These are phyloP conservation scores for Nycticorax nycticorax DNA, from an alignment of 2,113 vertebrate species.

Conservation along the genomic window DNA sequence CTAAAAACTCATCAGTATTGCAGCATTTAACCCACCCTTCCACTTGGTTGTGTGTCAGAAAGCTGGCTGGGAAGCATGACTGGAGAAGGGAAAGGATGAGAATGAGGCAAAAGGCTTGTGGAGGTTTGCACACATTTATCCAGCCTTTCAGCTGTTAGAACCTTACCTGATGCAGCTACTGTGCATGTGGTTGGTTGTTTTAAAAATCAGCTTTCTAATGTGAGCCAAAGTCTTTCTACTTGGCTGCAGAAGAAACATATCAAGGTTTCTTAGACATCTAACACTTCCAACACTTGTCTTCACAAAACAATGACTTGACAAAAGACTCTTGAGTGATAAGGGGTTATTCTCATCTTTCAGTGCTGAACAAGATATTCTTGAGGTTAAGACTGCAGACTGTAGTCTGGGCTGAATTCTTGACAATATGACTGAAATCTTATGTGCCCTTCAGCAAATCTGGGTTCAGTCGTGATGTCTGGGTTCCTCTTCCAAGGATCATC, in stretches of 20 bases:
- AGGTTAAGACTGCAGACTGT: neutral
- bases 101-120: neutral
- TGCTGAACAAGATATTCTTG: neutral
- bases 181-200: neutral
- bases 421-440: neutral
- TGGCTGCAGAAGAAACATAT: neutral
- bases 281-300: neutral
- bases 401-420: neutral
- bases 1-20: neutral
- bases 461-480: neutral
- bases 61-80: neutral
- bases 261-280: neutral
- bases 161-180: neutral
- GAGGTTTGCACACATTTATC: neutral
- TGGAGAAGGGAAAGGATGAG: neutral
- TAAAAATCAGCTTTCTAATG: neutral
- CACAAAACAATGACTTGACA: neutral
- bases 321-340: neutral
- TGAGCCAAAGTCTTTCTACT: neutral
- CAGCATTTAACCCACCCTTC: neutral
- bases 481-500: neutral
- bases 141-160: neutral
- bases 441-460: neutral
- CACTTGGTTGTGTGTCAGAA: neutral
- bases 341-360: neutral